Evolutionary conservation across 2,888 invertebrate species (phyloP), one percentile per base, ranked within the genome.

Genomic region (Aethes cnicana): DNA sequence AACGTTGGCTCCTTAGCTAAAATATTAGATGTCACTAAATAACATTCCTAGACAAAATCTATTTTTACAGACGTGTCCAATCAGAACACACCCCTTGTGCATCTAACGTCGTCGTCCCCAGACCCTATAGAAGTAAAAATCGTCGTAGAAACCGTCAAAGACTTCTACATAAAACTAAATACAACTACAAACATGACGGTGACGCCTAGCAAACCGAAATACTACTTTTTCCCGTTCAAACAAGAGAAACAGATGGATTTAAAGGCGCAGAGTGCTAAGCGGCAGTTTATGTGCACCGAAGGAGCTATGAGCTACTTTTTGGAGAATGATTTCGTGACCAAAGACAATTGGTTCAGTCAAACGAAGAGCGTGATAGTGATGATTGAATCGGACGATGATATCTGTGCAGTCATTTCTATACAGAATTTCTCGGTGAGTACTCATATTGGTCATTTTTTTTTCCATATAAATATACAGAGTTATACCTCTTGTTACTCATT

Each of bases 341-440:
- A 8, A 1, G 58, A 65, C 0, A 66, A 65, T 3, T 88, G 85
- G 85, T 43, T 83, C 53, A 73, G 77, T 0, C 62, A 84, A 62
- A 72, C 91, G 53, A 69, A 87, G 39, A 90, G 84, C 42, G 93
- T 94, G 0, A 84, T 94, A 2, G 84, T 95, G 0, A 89, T 92
- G 74, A 91, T 94, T 0, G 90, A 92, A 49, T 94, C 95, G 0
- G 84, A 91, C 4, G 92, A 92, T 63, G 91, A 92, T 28, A 90
- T 92, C 0, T 97, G 96, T 68, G 93, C 95, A 79, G 92, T 94
- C 0, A 91, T 96, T 0, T 96, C 96, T 0, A 92, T 96, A 62
- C 96, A 97, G 76, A 93, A 94, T 66, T 92, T 92, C 59, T 91
- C 92, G 67, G 94, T 94, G 69, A 90, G 90, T 82, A 20, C 36